These are phyloP conservation scores for Diplazon laetatorius DNA, from an alignment of 2,888 invertebrate species.

Conservation along the genomic window DNA sequence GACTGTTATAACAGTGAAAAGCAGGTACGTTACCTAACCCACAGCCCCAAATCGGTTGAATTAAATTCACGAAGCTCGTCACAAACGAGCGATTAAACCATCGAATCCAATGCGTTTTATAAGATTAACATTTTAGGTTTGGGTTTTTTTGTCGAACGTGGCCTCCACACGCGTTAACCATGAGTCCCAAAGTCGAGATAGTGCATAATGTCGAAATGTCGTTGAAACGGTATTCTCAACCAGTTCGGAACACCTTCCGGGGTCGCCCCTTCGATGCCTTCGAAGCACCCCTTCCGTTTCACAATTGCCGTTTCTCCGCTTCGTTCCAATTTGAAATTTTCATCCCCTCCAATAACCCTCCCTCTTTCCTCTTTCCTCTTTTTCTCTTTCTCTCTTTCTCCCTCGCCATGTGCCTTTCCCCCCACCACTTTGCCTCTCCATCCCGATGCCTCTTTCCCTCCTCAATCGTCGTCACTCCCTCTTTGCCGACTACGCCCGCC, in stretches of 20 bases:
- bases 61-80: not conserved
- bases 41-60: too few species aligned
- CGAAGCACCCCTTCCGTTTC: conserved; percentile 31
- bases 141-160: not conserved
- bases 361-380: not conserved
- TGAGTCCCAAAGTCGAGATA: not conserved
- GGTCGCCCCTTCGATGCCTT: not conserved
- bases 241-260: not conserved
- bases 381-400: conserved; percentile 45
- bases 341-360: conserved; percentile 41
- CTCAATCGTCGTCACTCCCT: conserved; percentile 59
- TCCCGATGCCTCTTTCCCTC: conserved; percentile 51
- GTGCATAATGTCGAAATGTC: conserved; percentile 32
- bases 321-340: conserved; percentile 37
- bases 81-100: not conserved
- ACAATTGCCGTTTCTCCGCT: conserved; percentile 38
- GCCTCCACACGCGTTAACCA: conserved; percentile 2
- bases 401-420: not conserved
- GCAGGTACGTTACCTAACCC: too few species aligned
- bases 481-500: conserved; percentile 55
- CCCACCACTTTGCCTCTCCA: conserved; percentile 12
- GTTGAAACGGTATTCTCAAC: conserved; percentile 19
- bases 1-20: too few species aligned
- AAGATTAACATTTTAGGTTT: conserved; percentile 11
- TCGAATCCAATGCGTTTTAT: not conserved